Percentiles rank a stretch among this genome's conserved stretches.
Conservation (phyloP, 2,113 vertebrate species). For the Sciurus niger region DNA sequence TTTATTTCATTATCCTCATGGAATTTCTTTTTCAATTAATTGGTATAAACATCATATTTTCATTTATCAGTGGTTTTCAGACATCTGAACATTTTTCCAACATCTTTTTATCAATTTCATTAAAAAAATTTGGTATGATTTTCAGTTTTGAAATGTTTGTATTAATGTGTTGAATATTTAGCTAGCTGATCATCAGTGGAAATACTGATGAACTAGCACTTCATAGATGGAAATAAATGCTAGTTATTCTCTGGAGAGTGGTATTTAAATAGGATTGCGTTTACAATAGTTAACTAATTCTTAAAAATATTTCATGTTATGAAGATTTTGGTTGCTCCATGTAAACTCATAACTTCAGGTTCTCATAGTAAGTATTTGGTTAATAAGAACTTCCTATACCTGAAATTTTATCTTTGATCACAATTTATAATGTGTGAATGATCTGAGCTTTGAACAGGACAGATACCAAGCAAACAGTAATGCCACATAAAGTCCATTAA, state of each 20-base stretch:
- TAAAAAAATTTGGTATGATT: conserved; percentile 2
- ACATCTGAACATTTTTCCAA: background rate
- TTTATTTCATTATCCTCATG: conserved; percentile 21
- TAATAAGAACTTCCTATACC: background rate
- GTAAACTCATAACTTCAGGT: background rate
- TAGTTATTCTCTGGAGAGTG: background rate
- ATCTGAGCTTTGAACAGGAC: background rate
- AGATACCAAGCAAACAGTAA: conserved; percentile 14
- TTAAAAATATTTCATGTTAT: background rate
- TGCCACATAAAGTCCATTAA: background rate
- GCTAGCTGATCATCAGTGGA: conserved; percentile 1
- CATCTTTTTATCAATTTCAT: background rate
- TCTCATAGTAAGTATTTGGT: background rate
- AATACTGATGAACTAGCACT: background rate
- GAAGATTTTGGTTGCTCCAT: background rate
- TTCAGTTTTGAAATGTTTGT: conserved; percentile 30
- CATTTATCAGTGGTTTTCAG: background rate
- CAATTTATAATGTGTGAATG: conserved; percentile 27
- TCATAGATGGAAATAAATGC: background rate
- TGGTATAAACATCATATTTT: background rate
- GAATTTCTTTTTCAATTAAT: background rate
- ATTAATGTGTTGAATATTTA: conserved; percentile 28
- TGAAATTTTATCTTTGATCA: conserved; percentile 34
- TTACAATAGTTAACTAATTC: conserved; percentile 11
- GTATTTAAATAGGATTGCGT: background rate